Evolutionary conservation across 2,113 vertebrate genomes (phyloP), one percentile per base, ranked within the genome.

Genomic region (Oncorhynchus tshawytscha): DNA sequence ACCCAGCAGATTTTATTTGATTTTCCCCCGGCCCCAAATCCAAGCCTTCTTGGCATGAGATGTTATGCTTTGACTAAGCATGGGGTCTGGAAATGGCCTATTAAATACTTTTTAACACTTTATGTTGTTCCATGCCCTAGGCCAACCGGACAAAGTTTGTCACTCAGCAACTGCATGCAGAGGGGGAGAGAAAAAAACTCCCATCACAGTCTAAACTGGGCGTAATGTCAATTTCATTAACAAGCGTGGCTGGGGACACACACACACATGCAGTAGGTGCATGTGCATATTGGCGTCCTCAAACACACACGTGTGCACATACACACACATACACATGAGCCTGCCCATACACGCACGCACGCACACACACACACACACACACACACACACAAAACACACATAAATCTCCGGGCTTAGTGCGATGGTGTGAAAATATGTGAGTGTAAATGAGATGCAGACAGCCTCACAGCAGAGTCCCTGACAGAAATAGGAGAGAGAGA

Each of bases 51-150:
- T 92, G 91, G 91, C 91, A 90, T 81, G 67, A 82, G 82, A 77
- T 78, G 72, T 78, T 78, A 72, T 81, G 83, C 71, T 82, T 84
- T 91, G 88, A 88, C 89, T 85, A 85, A 85, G 84, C 88, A 82
- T 79, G 88, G 82, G 86, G 87, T 86, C 86, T 87, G 79, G 91
- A 91, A 93, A 91, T 89, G 78, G 84, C 73, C 88, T 79, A 83
- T 90, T 94, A 93, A 94, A 92, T 92, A 90, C 90, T 92, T 91
- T 92, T 88, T 82, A 93, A 81, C 88, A 92, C 88, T 90, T 90
- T 86, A 88, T 90, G 91, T 84, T 90, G 86, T 93, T 92, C 93
- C 90, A 91, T 85, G 91, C 92, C 84, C 73, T 67, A 81, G 89
- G 91, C 91, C 88, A 86, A 84, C 16, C 77, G 81, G 76, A 80